Evolutionary conservation across 2,113 vertebrate genomes (phyloP).

Genomic region (Montifringilla adamsi): DNA sequence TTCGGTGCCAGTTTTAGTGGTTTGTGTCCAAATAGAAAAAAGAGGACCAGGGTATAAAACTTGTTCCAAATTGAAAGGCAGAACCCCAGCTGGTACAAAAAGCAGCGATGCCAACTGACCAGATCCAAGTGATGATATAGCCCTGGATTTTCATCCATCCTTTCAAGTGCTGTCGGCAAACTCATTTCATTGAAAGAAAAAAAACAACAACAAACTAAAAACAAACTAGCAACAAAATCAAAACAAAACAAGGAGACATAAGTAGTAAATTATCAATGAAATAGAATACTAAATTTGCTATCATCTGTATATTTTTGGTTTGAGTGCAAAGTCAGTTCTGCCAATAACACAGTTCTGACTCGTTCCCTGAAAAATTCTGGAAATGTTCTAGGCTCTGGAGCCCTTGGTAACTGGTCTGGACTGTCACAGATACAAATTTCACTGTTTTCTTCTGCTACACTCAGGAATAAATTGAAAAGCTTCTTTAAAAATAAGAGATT

Average conservation of each 20-base stretch:
- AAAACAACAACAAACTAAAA: not conserved
- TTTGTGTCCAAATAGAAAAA: not conserved
- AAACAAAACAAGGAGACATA: not conserved
- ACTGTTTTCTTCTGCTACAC: not conserved
- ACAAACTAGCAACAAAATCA: not conserved
- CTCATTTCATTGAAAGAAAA: not conserved
- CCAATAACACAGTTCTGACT: not conserved
- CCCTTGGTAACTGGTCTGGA: not conserved
- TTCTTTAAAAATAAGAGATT: slow-evolving; percentile 1
- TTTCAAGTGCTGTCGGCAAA: not conserved
- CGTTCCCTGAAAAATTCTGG: not conserved
- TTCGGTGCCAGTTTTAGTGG: not conserved
- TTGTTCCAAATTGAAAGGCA: slow-evolving; percentile 5
- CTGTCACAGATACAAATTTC: not conserved
- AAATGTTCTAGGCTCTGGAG: not conserved
- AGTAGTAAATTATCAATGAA: not conserved
- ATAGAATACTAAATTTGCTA: not conserved
- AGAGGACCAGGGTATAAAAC: not conserved
- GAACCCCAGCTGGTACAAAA: not conserved
- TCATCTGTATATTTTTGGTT: not conserved
- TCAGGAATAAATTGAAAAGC: not conserved
- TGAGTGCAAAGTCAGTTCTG: not conserved
- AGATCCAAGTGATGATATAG: not conserved
- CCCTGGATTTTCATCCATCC: not conserved
- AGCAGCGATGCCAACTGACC: not conserved